These are phyloP conservation scores for Holothuria scabra DNA, from an alignment of 53 echinoderm and acorn worm species.

Conservation along the genomic window DNA sequence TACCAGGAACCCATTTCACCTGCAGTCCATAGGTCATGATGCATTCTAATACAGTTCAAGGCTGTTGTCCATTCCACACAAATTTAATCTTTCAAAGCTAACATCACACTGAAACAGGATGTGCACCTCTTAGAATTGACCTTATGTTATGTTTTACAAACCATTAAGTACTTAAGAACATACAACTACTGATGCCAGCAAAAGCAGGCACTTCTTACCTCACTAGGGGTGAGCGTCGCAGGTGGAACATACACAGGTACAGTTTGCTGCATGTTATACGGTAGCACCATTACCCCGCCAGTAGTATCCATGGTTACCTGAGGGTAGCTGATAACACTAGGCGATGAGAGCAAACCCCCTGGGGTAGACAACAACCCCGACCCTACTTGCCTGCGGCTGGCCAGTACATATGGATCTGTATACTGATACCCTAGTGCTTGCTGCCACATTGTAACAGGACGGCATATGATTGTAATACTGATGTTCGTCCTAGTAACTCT, in stretches of 20 bases:
- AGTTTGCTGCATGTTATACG: conserved; percentile 60
- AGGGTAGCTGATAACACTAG: conserved; percentile 58
- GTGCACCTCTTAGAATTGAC: no score
- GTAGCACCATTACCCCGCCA: conserved; percentile 71
- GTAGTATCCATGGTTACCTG: conserved; percentile 68
- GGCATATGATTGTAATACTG: background rate
- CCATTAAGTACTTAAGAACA: no score
- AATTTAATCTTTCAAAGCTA: no score
- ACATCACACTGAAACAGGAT: no score
- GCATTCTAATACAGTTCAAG: no score
- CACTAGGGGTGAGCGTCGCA: background rate
- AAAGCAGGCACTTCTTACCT: conserved; percentile 6
- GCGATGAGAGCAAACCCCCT: conserved; percentile 26
- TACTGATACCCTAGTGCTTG: conserved; percentile 35
- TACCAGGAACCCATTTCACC: no score
- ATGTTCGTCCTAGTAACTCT: no score
- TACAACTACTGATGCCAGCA: background rate
- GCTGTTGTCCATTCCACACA: no score
- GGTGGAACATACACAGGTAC: conserved; percentile 59
- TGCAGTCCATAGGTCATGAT: no score
- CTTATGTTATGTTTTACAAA: no score
- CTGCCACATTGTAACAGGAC: conserved; percentile 38
- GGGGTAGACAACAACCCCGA: conserved; percentile 41
- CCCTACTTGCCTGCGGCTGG: conserved; percentile 36
- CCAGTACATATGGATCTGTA: conserved; percentile 33